Conservation (phyloP, 2,888 invertebrate species). For the Acronicta leporina region DNA sequence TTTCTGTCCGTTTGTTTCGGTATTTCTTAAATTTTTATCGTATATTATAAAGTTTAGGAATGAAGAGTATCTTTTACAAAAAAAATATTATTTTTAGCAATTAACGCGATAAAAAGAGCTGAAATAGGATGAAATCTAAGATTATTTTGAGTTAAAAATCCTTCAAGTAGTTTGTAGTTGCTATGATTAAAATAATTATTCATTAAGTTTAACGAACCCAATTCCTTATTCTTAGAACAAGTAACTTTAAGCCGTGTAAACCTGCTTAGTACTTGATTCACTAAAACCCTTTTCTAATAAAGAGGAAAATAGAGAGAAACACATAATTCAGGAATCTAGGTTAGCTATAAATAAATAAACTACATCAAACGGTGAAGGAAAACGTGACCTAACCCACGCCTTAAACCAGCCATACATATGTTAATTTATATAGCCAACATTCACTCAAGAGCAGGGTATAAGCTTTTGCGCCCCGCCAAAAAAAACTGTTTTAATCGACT, state of each 20-base stretch:
- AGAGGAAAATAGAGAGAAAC: constrained; percentile 48
- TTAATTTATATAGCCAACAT: constrained; percentile 31
- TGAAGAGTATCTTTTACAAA: too few relatives aligned
- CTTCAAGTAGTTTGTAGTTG: too few relatives aligned
- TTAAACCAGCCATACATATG: constrained; percentile 34
- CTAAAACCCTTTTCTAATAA: constrained; percentile 28
- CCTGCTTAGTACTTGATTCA: constrained; percentile 37
- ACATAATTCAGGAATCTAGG: constrained; percentile 45
- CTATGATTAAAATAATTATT: too few relatives aligned
- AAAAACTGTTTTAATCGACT: constrained; percentile 14
- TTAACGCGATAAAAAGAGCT: too few relatives aligned
- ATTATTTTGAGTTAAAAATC: too few relatives aligned
- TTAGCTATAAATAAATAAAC: constrained; percentile 44
- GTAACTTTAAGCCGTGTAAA: constrained; percentile 30
- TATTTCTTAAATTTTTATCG: too few relatives aligned
- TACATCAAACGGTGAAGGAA: constrained; percentile 46
- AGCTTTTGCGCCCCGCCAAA: constrained; percentile 24
- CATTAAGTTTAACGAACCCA: constrained; percentile 16
- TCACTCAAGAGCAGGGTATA: constrained; percentile 17
- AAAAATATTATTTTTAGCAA: too few relatives aligned
- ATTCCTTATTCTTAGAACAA: constrained; percentile 28
- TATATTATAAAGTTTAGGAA: too few relatives aligned
- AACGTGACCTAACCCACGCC: constrained; percentile 48
- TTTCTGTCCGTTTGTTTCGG: not conserved
- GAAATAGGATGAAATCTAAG: too few relatives aligned